Conservation (phyloP, 2,888 invertebrate genomes). For the Cerceris ruficornis region DNA sequence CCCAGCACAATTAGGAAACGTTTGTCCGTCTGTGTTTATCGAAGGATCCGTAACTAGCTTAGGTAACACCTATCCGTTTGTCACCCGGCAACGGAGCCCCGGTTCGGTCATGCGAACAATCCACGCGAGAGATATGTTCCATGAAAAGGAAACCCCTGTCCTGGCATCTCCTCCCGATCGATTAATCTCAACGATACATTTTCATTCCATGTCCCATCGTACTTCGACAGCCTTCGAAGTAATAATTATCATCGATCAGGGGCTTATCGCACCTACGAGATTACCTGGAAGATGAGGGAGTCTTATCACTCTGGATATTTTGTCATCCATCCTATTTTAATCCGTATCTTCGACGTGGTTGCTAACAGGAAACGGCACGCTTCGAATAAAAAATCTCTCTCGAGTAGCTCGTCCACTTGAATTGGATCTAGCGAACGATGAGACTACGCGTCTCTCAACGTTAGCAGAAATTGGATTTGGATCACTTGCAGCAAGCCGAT, state of each 20-base stretch:
- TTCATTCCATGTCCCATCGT: neutral
- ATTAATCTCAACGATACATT: conserved; percentile 2
- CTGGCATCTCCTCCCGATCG: neutral
- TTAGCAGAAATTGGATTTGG: conserved; percentile 38
- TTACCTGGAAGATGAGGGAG: too few relatives aligned
- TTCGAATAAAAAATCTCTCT: conserved; percentile 5
- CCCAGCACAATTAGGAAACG: conserved; percentile 74
- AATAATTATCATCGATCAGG: too few relatives aligned
- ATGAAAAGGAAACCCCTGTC: conserved; percentile 8
- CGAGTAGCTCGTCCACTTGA: conserved; percentile 1
- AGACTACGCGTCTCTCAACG: conserved; percentile 9
- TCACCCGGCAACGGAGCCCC: conserved; percentile 40
- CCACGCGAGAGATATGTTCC: conserved; percentile 36
- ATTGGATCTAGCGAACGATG: neutral
- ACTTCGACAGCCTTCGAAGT: neutral
- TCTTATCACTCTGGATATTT: conserved; percentile 3
- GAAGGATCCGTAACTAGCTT: conserved; percentile 75
- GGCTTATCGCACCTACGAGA: too few relatives aligned
- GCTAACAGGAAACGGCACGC: neutral
- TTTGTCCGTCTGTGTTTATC: conserved; percentile 73
- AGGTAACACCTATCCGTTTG: conserved; percentile 68
- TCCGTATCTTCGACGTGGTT: neutral
- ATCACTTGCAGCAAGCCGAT: conserved; percentile 27
- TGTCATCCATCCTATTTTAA: too few relatives aligned
- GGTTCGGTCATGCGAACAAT: conserved; percentile 59